Evolutionary conservation across 2,113 vertebrate genomes (phyloP).

Genomic region (Tyrannus savana): DNA sequence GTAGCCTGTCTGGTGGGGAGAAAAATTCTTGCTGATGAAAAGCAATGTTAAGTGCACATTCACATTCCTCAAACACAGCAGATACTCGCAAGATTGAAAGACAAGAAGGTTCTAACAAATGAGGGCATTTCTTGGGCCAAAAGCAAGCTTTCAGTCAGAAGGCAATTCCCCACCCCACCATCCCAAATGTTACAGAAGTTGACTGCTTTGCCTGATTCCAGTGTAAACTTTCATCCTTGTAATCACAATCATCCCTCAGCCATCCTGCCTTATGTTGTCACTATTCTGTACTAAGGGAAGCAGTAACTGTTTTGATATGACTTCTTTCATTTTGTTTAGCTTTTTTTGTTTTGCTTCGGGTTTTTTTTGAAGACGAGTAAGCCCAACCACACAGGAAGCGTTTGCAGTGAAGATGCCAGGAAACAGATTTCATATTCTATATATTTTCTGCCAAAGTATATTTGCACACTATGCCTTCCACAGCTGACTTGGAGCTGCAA

Average conservation of each 20-base stretch:
- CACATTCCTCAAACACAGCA: neutral
- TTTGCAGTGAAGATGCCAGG: neutral
- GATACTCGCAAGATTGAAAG: neutral
- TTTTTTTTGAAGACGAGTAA: neutral
- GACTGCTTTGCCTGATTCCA: neutral
- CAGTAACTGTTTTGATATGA: neutral
- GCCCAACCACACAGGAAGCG: neutral
- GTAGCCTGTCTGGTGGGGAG: neutral
- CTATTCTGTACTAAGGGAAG: neutral
- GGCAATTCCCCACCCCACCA: neutral
- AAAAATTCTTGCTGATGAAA: neutral
- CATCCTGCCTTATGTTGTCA: neutral
- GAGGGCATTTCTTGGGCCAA: neutral
- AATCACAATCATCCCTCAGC: neutral
- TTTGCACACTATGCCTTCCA: neutral
- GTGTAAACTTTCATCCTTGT: neutral
- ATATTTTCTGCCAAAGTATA: constrained; percentile 13
- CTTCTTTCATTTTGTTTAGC: neutral
- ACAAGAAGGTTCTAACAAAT: neutral
- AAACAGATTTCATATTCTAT: neutral
- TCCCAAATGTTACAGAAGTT: neutral
- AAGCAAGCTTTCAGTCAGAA: neutral
- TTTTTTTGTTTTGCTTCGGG: neutral
- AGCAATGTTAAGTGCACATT: neutral
- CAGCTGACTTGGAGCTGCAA: neutral